Base-by-base conservation (phyloP, 1,140 invertebrate genomes). In the Drosophila baimaii region DNA sequence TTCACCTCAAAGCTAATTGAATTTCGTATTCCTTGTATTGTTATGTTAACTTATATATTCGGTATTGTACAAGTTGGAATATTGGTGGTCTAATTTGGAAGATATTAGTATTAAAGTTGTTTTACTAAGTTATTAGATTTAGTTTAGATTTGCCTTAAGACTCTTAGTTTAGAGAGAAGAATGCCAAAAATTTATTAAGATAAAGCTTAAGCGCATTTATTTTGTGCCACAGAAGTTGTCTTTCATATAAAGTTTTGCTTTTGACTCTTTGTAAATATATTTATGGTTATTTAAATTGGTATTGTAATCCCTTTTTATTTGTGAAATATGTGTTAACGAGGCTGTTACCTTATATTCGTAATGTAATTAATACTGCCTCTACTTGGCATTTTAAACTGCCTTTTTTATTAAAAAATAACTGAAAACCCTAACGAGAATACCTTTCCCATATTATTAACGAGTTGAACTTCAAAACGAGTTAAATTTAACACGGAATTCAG, bases 1-100 rank as follows among this genome's bases (percentile, higher is more conserved):
- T 37, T 37, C 21, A 25, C 39, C 47, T 29, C 35, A 23, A 19
- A 54, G 51, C 51, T 35, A 54, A 54, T 54, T 54, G 51, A 54
- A 54, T 54, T 54, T 37, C 13, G 19, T 23, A 54, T 35, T 21
- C 29, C 9, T 23, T 9, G 51, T 19, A 35, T 54, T 54, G 51
- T 54, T 54, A 54, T 54, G 31, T 33, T 35, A 54, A 54, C 19
- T 10, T n/a, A 21, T 21, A 35, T 23, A 6, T 10, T 35, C 13
- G 3, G 13, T 10, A 29, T 17, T 39, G 37, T 17, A 0, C 0
- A 2, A n/a, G 6, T 7, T 37, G 35, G 35, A 37, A 7, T 37
- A n/a, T n/a, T 5, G 15, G 5, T 0, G 15, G 6, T 5, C 35
- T 37, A 7, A 37, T n/a, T 7, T 6, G 7, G 6, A 8, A 13